Evolutionary conservation across 2,797 vertebrate species (phyloP).

Genomic region (Poliocrania exsul): DNA sequence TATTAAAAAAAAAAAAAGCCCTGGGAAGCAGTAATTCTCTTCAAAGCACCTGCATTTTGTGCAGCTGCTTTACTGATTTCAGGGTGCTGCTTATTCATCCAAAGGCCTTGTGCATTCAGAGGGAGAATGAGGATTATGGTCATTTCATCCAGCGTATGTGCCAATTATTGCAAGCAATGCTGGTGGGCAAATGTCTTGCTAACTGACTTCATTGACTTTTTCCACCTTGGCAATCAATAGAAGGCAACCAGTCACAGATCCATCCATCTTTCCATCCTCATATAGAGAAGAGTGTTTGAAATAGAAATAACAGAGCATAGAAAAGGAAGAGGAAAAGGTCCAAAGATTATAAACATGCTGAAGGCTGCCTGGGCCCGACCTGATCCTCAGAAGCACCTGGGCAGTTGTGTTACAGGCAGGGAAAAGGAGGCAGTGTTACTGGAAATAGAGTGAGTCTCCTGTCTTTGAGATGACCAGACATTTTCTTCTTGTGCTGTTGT

Average conservation of each 20-base stretch:
- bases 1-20: not conserved
- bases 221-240: not conserved
- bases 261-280: not conserved
- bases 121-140: not conserved
- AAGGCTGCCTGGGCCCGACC: not conserved
- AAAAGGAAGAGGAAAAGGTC: not conserved
- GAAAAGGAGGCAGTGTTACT: not conserved
- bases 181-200: not conserved
- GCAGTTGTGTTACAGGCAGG: not conserved
- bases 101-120: not conserved
- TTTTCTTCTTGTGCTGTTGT: not conserved
- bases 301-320: not conserved
- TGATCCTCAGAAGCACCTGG: not conserved
- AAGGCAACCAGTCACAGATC: not conserved
- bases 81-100: not conserved
- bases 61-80: not conserved
- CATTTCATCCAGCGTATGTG: not conserved
- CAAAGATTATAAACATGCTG: not conserved
- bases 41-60: not conserved
- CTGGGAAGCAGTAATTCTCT: not conserved
- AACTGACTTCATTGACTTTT: not conserved
- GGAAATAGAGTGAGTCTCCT: not conserved
- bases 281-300: not conserved
- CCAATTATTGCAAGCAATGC: not conserved
- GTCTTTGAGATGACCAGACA: not conserved